A percentile compares a stretch with the other conserved stretches of the same genome.
Conservation (phyloP, 1,140 invertebrate genomes). For the Neodiprion virginianus region DNA sequence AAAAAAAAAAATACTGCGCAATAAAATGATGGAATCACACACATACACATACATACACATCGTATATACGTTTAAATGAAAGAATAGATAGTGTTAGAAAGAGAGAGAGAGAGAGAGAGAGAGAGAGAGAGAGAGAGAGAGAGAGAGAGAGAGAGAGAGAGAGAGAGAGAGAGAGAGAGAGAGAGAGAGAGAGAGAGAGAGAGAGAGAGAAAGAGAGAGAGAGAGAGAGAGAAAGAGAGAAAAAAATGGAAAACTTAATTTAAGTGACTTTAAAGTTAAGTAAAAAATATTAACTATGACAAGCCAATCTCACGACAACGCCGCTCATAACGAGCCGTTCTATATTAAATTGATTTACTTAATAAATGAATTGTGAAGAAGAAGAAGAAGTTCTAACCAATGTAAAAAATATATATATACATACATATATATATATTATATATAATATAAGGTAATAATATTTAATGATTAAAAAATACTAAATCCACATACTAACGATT, state of each 20-base stretch:
- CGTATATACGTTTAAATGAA: neutral
- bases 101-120: slow-evolving; percentile 27
- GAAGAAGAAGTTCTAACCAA: neutral
- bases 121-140: slow-evolving; percentile 24
- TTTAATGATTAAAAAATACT: neutral
- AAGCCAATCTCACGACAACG: slow-evolving; percentile 3
- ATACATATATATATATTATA: neutral
- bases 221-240: slow-evolving; percentile 11
- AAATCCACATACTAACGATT: slow-evolving; percentile 3
- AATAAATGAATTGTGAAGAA: neutral
- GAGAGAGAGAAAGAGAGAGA: slow-evolving; percentile 24
- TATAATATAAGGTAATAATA: neutral
- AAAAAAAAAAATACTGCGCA: neutral
- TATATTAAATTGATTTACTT: slow-evolving; percentile 8
- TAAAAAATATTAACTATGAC: slow-evolving; percentile 8
- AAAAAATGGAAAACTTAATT: slow-evolving; percentile 18
- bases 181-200: slow-evolving; percentile 25
- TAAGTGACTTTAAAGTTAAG: slow-evolving; percentile 12
- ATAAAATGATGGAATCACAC: slow-evolving; percentile 2
- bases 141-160: slow-evolving; percentile 25
- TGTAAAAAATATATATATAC: neutral
- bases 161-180: slow-evolving; percentile 24
- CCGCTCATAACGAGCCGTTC: neutral
- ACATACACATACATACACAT: slow-evolving; percentile 4
- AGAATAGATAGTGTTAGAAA: neutral